Percentiles rank a stretch among this genome's conserved stretches.
Evolutionary conservation across 1,140 invertebrate genomes (phyloP).

Genomic region (Cyrtorhinus lividipennis): DNA sequence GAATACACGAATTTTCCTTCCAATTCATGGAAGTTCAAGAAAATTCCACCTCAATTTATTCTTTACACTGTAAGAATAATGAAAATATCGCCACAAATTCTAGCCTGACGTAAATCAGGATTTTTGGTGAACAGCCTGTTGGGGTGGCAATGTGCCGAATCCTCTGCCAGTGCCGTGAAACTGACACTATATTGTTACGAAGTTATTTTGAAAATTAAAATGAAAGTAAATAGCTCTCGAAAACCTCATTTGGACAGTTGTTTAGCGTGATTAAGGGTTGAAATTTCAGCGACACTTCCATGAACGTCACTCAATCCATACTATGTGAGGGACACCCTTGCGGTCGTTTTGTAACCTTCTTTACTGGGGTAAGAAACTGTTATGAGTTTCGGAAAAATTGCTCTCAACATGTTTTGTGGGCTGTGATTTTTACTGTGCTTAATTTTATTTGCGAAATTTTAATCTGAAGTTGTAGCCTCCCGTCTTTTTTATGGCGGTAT

Average conservation of each 20-base stretch:
- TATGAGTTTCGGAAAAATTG: neutral
- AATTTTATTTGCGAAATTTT: too few species aligned
- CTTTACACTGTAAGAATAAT: too few species aligned
- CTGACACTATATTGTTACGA: neutral
- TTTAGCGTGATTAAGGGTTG: neutral
- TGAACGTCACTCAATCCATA: neutral
- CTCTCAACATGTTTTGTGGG: neutral
- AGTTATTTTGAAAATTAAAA: neutral
- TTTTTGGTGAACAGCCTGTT: neutral
- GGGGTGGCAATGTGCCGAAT: slow-evolving; percentile 1
- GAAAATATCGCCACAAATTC: too few species aligned
- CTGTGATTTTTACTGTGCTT: neutral
- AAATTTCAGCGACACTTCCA: neutral
- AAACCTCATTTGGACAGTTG: neutral
- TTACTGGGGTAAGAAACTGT: slow-evolving; percentile 1
- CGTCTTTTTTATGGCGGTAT: too few species aligned
- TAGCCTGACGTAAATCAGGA: too few species aligned
- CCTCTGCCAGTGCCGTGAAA: neutral
- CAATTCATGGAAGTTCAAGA: too few species aligned
- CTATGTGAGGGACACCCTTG: neutral
- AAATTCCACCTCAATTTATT: too few species aligned
- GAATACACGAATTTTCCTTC: too few species aligned
- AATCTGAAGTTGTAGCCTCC: neutral
- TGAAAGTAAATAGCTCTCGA: neutral
- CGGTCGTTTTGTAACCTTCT: slow-evolving; percentile 6